Conservation (phyloP, 2,888 invertebrate genomes). For the Heliconius cydno region DNA sequence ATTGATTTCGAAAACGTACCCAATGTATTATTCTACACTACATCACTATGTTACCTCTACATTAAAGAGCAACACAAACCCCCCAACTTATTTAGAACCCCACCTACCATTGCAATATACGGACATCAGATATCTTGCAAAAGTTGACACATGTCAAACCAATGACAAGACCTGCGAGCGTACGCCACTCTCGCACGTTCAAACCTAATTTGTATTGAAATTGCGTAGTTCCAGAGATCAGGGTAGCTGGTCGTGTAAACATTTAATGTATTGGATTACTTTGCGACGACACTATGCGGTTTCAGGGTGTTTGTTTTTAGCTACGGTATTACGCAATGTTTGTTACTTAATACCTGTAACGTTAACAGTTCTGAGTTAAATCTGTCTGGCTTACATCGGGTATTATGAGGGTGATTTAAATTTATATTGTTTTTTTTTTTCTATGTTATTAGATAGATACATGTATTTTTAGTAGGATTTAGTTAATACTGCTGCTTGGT, state of each 20-base stretch:
- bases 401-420: constrained; percentile 9
- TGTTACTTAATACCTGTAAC: constrained; percentile 28
- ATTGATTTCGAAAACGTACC: background rate
- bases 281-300: constrained; percentile 47
- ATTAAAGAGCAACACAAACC: background rate
- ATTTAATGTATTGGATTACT: constrained; percentile 50
- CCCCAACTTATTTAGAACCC: constrained; percentile 38
- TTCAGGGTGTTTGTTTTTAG: constrained; percentile 44
- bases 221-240: constrained; percentile 29
- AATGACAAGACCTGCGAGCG: constrained; percentile 35
- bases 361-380: constrained; percentile 26
- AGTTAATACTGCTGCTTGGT: background rate
- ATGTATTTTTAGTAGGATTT: no score
- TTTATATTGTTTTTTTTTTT: background rate
- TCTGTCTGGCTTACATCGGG: constrained; percentile 24
- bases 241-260: constrained; percentile 35
- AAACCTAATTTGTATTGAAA: constrained; percentile 40
- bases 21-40: background rate
- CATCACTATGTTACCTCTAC: background rate
- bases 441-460: no score
- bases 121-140: constrained; percentile 44
- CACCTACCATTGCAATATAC: constrained; percentile 38
- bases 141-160: constrained; percentile 41
- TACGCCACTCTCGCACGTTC: constrained; percentile 24
- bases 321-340: constrained; percentile 38